phyloP scores from a whole-genome alignment of 1,140 invertebrate genomes.

The Delia radicum region DNA sequence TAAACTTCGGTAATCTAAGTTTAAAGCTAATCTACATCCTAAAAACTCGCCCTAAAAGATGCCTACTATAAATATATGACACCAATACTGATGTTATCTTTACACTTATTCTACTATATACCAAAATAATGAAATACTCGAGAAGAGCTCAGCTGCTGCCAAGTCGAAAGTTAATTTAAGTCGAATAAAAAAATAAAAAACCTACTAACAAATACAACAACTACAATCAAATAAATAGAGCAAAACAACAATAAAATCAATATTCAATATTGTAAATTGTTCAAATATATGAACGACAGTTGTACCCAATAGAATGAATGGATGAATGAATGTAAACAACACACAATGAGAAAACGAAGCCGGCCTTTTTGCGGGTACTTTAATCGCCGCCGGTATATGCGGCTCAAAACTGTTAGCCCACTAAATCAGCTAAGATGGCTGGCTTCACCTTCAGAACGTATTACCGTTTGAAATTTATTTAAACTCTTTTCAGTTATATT shows the following conservation, averaged over 20 bases:
- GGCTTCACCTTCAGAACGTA: too few species aligned
- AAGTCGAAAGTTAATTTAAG: constrained; percentile 2
- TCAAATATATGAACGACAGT: background rate
- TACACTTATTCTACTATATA: background rate
- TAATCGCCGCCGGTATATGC: too few species aligned
- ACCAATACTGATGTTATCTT: background rate
- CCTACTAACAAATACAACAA: background rate
- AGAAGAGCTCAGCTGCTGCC: background rate
- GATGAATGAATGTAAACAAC: background rate
- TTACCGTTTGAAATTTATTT: too few species aligned
- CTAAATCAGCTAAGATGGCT: too few species aligned
- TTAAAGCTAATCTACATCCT: too few species aligned
- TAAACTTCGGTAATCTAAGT: too few species aligned
- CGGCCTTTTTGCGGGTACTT: too few species aligned
- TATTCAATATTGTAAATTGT: background rate
- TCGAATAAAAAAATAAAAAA: background rate
- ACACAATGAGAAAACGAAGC: too few species aligned
- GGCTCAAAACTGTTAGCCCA: too few species aligned
- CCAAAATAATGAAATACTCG: background rate
- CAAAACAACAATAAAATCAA: background rate
- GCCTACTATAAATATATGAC: background rate
- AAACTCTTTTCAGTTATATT: too few species aligned
- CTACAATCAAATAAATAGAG: background rate
- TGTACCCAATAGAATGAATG: background rate
- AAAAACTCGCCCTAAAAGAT: background rate